Conservation (phyloP, 2,113 vertebrate species). For the Ivindomyrus marchei region DNA sequence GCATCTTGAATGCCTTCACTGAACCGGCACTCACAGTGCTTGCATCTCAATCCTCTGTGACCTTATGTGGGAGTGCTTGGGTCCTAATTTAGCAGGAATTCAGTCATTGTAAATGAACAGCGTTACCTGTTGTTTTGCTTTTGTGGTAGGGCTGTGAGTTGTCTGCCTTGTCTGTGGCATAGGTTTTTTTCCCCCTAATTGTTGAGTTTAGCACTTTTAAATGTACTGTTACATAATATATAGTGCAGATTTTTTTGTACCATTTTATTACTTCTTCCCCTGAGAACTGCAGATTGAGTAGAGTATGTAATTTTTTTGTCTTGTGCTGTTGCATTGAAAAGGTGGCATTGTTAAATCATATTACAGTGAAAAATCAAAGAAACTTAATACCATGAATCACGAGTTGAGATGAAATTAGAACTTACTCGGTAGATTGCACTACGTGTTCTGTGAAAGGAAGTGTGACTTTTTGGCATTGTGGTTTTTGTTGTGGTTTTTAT, state of each 20-base stretch:
- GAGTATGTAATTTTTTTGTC: background rate
- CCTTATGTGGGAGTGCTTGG: background rate
- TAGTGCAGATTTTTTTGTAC: background rate
- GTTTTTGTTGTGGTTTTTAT: background rate
- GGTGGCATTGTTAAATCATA: background rate
- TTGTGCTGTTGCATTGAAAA: background rate
- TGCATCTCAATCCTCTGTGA: background rate
- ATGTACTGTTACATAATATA: background rate
- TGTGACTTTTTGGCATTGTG: background rate
- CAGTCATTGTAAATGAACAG: background rate
- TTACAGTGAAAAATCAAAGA: background rate
- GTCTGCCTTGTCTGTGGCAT: background rate
- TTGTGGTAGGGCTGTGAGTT: background rate
- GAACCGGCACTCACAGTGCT: background rate
- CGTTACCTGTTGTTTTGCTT: background rate
- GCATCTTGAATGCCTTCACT: background rate
- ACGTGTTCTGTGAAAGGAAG: background rate
- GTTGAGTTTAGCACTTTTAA: background rate
- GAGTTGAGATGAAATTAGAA: background rate
- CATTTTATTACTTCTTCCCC: background rate
- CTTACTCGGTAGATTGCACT: background rate
- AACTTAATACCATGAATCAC: background rate
- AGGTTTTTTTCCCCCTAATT: background rate
- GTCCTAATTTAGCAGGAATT: background rate
- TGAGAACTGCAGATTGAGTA: background rate